Base-by-base conservation (phyloP, 2,113 vertebrate genomes). In the Psilopsiagon aurifrons region DNA sequence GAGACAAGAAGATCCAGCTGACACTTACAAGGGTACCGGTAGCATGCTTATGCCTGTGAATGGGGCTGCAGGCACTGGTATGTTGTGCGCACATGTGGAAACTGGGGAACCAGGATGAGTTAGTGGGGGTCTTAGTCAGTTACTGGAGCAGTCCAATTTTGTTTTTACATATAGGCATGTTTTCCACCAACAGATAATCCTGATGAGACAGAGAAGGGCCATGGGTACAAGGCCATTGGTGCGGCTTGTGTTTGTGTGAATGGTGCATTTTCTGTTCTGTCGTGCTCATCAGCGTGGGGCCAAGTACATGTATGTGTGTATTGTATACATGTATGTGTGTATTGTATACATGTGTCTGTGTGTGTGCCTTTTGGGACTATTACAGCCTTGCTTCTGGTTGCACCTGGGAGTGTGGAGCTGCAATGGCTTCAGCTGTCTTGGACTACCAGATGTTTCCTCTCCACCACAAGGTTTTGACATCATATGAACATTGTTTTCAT, bases 81-180 rank as follows among this genome's bases (percentile, higher is more conserved):
- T 17, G 11, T 41, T 20, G 10, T 6, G 4, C 60, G 43, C 49
- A 43, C 39, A n/a, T 4, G 4, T 39, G 44, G 29, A 83, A 70
- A 23, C 39, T n/a, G 12, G 31, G 29, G 18, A 54, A 37, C 28
- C 31, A 55, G 19, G 23, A 31, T 27, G 41, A 29, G 8, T 24
- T 66, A 18, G 20, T 14, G 20, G 59, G 7, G 19, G 24, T 77
- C 37, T 43, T 39, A 44, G 17, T 18, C 64, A 60, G 37, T 44
- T 77, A 33, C 2, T 64, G 25, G 33, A 62, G 15, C 25, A 81
- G 43, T 19, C 24, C 10, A 5, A 7, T 66, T 69, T 78, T 90
- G 9, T 43, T 77, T 57, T 14, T 70, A 47, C 1, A 0, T 28
- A 17, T 2, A 67, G n/a, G 10, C 28, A 5, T 4, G 1, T 77